Base-by-base conservation (phyloP, 2,888 invertebrate species). In the Steinernema hermaphroditum region DNA sequence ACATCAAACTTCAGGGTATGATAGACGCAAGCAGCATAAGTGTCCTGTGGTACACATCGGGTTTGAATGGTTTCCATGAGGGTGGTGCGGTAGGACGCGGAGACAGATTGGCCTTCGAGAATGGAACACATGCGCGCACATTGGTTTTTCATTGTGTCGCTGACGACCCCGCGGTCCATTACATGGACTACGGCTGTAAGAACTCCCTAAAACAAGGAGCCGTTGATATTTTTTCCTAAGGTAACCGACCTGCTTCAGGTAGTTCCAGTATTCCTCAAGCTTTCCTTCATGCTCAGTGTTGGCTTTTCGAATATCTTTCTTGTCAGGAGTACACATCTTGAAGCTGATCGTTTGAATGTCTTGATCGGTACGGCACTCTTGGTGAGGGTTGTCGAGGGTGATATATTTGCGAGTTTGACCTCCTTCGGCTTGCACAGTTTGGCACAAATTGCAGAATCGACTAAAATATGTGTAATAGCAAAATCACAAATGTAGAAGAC, bases 1-100 rank as follows among this genome's bases (percentile, higher is more conserved):
- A 83, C 78, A 69, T 83, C 83, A 72, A 83, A 83, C 70, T 83
- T 83, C 37, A 83, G 76, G 9, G 83, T 83, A 73, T 83, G 83
- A 69, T 77, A 80, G 24, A 83, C 74, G 69, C 83, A 83, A 2
- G 83, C 83, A 2, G 81, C 81, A 69, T 83, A 82, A 22, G 74
- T 74, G 72, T 83, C 83, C 12, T 76, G 72, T 22, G 83, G 83
- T 8, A 79, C 71, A 69, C 83, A 83, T 71, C 83, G 37, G 14
- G 70, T 76, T 34, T 81, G 78, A 54, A 83, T 82, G 8, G 83
- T 81, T 34, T 75, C 77, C 62, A 76, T 70, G 27, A 83, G 74
- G 0, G 82, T 83, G 22, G 70, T 68, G 2, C 72, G 41, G 50
- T 78, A 78, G 16, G 73, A 72, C 0, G 46, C 73, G 22, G 75